These are phyloP conservation scores for Enteromius unitaeniatus DNA, from an alignment of 2,797 vertebrate genomes.

Conservation along the genomic window DNA sequence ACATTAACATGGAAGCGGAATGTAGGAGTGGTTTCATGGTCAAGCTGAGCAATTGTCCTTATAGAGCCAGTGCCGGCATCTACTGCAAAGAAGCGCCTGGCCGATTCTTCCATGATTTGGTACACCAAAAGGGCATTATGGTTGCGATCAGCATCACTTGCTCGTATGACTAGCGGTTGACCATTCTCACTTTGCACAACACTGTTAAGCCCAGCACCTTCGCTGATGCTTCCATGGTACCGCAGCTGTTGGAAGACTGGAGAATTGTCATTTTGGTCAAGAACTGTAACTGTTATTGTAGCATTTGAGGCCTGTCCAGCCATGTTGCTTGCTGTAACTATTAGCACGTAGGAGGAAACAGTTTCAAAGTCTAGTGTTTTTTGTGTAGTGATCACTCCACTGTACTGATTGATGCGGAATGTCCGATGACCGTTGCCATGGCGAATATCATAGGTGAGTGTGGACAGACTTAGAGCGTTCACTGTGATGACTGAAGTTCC, in stretches of 20 bases:
- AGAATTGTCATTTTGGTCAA: constrained; percentile 94
- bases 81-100: constrained; percentile 93
- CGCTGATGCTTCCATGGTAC: constrained; percentile 90
- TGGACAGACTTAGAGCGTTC: constrained; percentile 91
- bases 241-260: constrained; percentile 90
- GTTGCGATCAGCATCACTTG: constrained; percentile 90
- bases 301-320: constrained; percentile 93
- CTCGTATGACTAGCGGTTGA: constrained; percentile 90
- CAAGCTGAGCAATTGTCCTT: constrained; percentile 91
- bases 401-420: constrained; percentile 94
- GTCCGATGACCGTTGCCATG: constrained; percentile 83
- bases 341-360: constrained; percentile 82
- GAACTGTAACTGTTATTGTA: constrained; percentile 85
- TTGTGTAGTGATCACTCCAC: constrained; percentile 91
- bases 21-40: constrained; percentile 88
- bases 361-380: constrained; percentile 88
- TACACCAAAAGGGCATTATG: constrained; percentile 93
- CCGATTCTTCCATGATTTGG: constrained; percentile 94
- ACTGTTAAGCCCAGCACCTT: constrained; percentile 91
- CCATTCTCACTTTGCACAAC: constrained; percentile 84
- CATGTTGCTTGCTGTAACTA: constrained; percentile 93
- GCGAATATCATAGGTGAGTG: constrained; percentile 90
- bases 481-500: constrained; percentile 90
- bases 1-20: constrained; percentile 95
- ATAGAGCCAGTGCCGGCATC: constrained; percentile 96